Evolutionary conservation across 1,140 invertebrate genomes (phyloP).

Genomic region (Lanistes nyassanus): DNA sequence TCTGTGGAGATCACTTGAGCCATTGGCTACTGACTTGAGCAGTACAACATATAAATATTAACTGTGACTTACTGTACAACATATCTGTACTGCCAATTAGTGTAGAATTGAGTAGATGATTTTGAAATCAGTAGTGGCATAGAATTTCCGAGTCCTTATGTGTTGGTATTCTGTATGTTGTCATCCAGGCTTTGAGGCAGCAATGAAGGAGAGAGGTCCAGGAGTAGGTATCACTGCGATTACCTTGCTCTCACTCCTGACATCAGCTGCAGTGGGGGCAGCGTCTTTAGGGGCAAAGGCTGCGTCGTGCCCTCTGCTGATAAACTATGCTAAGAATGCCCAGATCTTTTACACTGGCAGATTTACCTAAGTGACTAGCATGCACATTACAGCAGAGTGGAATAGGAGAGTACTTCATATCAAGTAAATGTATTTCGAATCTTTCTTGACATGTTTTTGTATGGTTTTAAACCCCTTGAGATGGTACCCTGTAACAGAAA

Average conservation of each 20-base stretch:
- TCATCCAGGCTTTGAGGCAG: conserved; percentile 50
- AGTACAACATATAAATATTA: not conserved
- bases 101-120: too few species aligned
- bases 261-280: conserved; percentile 78
- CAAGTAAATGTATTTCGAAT: not conserved
- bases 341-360: conserved; percentile 70
- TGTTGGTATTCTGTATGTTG: not conserved
- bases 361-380: conserved; percentile 14
- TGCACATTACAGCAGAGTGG: not conserved
- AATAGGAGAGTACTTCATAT: not conserved
- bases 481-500: too few species aligned
- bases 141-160: too few species aligned
- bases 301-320: conserved; percentile 67
- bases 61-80: too few species aligned
- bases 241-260: conserved; percentile 74
- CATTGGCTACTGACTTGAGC: not conserved
- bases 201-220: conserved; percentile 35
- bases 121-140: too few species aligned
- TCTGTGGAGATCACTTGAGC: conserved; percentile 16
- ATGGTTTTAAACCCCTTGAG: not conserved
- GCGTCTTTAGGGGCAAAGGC: conserved; percentile 79
- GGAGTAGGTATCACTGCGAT: conserved; percentile 70
- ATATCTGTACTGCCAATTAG: too few species aligned
- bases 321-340: conserved; percentile 71
- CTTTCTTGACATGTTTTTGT: not conserved